Percentiles rank a stretch among this genome's conserved stretches.
These are phyloP conservation scores for Calosoma granatense DNA, from an alignment of 1,140 invertebrate species.

Conservation along the genomic window DNA sequence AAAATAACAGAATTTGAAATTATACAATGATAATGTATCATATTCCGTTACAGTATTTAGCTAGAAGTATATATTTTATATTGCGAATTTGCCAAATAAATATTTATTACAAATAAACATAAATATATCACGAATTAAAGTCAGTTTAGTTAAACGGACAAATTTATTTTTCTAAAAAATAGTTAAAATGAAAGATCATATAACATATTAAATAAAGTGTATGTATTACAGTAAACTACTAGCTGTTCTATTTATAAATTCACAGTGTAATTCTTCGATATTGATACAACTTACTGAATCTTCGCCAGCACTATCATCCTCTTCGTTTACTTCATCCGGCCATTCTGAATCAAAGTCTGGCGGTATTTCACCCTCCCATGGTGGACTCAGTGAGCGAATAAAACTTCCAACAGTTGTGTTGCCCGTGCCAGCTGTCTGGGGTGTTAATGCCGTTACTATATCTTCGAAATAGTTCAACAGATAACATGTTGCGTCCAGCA, in stretches of 20 bases:
- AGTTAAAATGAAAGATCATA: no score
- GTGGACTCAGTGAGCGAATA: constrained; percentile 52
- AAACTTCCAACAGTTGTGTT: constrained; percentile 32
- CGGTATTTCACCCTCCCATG: constrained; percentile 68
- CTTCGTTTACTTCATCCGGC: constrained; percentile 76
- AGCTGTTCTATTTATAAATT: no score
- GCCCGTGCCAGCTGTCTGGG: constrained; percentile 15
- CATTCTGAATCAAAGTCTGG: constrained; percentile 70
- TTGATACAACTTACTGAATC: constrained; percentile 73
- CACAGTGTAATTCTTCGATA: no score
- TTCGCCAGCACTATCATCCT: constrained; percentile 84
- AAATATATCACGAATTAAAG: neutral
- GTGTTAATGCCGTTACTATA: constrained; percentile 34
- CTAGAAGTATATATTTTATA: constrained; percentile 6
- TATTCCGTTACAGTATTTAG: no score
- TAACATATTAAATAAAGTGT: no score
- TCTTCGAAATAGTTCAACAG: constrained; percentile 46
- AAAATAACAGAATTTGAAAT: no score
- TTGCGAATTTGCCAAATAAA: constrained; percentile 8
- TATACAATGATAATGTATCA: constrained; percentile 10
- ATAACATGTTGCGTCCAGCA: constrained; percentile 68
- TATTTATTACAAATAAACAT: constrained; percentile 12
- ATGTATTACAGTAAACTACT: no score
- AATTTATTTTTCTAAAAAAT: no score
- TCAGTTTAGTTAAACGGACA: no score